These are phyloP conservation scores for Alaudala cheleensis DNA, from an alignment of 2,113 vertebrate species.

Conservation along the genomic window DNA sequence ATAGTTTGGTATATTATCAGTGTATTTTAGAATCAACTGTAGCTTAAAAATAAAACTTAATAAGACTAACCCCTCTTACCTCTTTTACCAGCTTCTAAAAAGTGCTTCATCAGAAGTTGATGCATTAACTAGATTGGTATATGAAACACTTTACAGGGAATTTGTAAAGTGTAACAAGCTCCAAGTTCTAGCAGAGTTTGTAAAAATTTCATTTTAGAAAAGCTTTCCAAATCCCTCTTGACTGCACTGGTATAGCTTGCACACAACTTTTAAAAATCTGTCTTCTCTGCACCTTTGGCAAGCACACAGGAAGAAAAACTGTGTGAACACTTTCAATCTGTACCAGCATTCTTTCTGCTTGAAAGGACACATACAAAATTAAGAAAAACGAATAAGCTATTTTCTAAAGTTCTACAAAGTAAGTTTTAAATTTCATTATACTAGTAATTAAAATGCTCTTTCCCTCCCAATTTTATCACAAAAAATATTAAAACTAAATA, in stretches of 20 bases:
- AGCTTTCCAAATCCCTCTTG: neutral
- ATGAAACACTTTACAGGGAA: neutral
- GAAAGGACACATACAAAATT: constrained; percentile 16
- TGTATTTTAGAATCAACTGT: neutral
- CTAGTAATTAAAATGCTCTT: neutral
- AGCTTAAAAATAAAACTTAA: neutral
- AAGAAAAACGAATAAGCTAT: neutral
- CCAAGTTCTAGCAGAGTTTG: neutral
- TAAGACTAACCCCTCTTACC: neutral
- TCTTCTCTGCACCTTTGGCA: constrained; percentile 44
- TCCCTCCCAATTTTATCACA: neutral
- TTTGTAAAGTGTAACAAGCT: neutral
- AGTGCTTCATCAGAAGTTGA: neutral
- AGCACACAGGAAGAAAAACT: constrained; percentile 25
- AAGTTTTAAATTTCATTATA: neutral
- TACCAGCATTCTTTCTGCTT: constrained; percentile 43
- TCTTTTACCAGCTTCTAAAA: neutral
- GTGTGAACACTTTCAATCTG: constrained; percentile 32
- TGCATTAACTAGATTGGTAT: neutral
- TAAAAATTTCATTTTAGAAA: neutral
- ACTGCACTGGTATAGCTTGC: neutral
- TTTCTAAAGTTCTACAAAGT: neutral
- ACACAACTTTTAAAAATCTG: neutral
- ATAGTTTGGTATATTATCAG: neutral
- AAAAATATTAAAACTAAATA: neutral